These are phyloP conservation scores for Alexandromys oeconomus DNA, from an alignment of 2,797 vertebrate genomes.

Conservation along the genomic window DNA sequence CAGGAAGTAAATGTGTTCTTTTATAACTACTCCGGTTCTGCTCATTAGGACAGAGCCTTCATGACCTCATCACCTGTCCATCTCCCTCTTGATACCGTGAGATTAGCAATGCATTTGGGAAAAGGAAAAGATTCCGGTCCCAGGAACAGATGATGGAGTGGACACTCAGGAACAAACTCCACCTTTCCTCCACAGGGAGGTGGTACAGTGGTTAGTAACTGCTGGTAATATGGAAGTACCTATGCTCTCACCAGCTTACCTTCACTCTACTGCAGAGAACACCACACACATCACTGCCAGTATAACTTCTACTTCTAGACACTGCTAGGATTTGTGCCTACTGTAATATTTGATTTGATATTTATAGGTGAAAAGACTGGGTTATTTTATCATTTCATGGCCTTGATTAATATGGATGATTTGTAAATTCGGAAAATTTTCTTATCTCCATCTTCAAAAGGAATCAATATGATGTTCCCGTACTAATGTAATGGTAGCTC, in stretches of 20 bases:
- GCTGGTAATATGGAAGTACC: neutral
- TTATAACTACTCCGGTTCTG: neutral
- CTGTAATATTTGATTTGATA: neutral
- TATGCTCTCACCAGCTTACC: neutral
- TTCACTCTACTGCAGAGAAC: neutral
- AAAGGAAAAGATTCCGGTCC: neutral
- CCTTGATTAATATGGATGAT: neutral
- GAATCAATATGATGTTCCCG: neutral
- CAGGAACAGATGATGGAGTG: neutral
- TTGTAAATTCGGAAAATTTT: neutral
- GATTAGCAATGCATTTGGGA: neutral
- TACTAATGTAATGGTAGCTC: neutral
- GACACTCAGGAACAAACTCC: neutral
- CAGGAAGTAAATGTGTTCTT: neutral
- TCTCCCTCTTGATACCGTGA: neutral
- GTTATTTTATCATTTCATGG: neutral
- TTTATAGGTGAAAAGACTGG: neutral
- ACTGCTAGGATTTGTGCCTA: neutral
- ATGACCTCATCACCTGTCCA: neutral
- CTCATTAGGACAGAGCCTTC: neutral
- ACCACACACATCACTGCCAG: neutral
- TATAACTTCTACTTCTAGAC: neutral
- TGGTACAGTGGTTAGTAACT: neutral
- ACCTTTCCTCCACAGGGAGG: neutral
- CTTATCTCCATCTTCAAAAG: slow-evolving; percentile 19